Base-by-base conservation (phyloP, 2,888 invertebrate genomes). In the Nomada fucata region DNA sequence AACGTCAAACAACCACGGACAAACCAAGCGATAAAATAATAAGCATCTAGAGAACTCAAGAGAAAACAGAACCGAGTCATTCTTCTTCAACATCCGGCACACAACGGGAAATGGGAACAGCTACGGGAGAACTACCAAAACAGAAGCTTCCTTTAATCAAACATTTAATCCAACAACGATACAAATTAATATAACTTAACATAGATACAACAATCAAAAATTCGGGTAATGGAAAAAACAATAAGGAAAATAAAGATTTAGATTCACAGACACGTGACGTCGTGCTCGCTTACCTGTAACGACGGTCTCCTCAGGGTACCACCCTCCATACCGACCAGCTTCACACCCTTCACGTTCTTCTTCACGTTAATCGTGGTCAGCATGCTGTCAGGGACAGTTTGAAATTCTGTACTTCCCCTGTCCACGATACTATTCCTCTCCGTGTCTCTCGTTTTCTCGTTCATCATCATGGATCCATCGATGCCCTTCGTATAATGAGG, bases 261-360 rank as follows among this genome's bases (percentile, higher is more conserved):
- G 23, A 5, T 52, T 76, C 44, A 86, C 29, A 84, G 36, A 26
- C 42, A 80, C 26, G 85, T 76, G 10, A 50, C 77, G 44, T 75
- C 72, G 26, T n/a, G 36, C n/a, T 78, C 75, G 78, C 84, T 85
- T 80, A 93, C 93, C 89, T 93, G 93, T 59, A 93, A 85, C 23
- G 93, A 93, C 26, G 93, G 92, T 79, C 93, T 89, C 29, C 93
- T 87, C 44, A 93, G 77, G 2, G 92, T 92, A 0, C 92, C 92
- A 44, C 93, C 93, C 63, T 93, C 93, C 93, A 93, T 93, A 18
- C 93, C 93, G 59, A 93, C 91, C 26, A 93, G 84, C 68, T 93
- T 93, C 9, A 93, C 93, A 0, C 93, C 93, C 73, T 93, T 93
- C 0, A 93, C 91, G 57, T 92, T 92, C 69, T 93, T 93, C 71